Conservation (phyloP, 2,888 invertebrate species). For the Coelinius sp. region DNA sequence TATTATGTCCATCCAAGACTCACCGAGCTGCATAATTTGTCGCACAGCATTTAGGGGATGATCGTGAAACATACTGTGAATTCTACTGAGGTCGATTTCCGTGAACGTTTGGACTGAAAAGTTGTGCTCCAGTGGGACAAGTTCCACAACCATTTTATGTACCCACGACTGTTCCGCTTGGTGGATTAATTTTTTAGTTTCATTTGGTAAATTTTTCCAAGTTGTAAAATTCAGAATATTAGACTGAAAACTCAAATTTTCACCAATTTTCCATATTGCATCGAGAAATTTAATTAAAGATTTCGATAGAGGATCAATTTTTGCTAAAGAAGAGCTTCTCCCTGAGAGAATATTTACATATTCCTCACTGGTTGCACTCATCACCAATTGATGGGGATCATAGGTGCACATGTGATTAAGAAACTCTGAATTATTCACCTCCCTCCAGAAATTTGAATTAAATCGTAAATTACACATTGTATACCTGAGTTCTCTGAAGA, state of each 20-base stretch:
- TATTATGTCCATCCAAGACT: constrained; percentile 49
- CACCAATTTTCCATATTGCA: constrained; percentile 31
- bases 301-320: constrained; percentile 47
- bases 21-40: constrained; percentile 27
- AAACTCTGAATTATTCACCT: constrained; percentile 50
- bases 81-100: neutral
- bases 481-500: constrained; percentile 49
- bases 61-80: neutral
- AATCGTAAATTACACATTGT: constrained; percentile 54
- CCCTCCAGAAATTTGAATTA: constrained; percentile 55
- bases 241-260: constrained; percentile 46
- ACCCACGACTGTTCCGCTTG: constrained; percentile 55
- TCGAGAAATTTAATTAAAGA: constrained; percentile 53
- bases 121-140: neutral
- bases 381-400: constrained; percentile 59
- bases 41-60: constrained; percentile 28
- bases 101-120: constrained; percentile 2
- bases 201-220: constrained; percentile 56
- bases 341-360: constrained; percentile 50
- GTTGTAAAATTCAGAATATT: constrained; percentile 58
- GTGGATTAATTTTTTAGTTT: constrained; percentile 50
- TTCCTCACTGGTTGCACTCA: constrained; percentile 56
- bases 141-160: constrained; percentile 35
- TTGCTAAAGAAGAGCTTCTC: constrained; percentile 32
- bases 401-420: constrained; percentile 60